Evolutionary conservation across 1,140 invertebrate species (phyloP).

Genomic region (Lithobius niger): DNA sequence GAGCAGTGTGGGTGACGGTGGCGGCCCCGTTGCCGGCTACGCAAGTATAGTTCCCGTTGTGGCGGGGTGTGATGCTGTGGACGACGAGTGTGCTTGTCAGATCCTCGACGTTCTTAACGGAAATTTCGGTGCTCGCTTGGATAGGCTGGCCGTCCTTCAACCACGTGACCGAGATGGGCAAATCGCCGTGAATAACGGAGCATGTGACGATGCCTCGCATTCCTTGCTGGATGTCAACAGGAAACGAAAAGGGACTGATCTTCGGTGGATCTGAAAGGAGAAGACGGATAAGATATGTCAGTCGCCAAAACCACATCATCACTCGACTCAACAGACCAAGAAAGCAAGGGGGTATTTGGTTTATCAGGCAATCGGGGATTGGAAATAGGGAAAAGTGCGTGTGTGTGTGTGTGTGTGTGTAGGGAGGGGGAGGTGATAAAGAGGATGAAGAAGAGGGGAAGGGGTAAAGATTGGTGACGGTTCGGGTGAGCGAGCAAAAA

Average conservation of each 20-base stretch:
- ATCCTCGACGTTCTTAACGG: slow-evolving; percentile 56
- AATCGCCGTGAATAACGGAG: slow-evolving; percentile 84
- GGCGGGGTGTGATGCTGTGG: slow-evolving; percentile 39
- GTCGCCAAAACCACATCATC: too few species aligned
- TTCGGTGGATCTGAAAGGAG: slow-evolving; percentile 34
- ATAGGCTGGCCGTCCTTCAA: slow-evolving; percentile 52
- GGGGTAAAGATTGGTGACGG: too few species aligned
- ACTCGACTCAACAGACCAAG: too few species aligned
- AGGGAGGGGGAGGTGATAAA: too few species aligned
- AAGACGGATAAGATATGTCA: too few species aligned
- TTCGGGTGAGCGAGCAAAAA: too few species aligned
- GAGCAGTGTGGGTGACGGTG: slow-evolving; percentile 28
- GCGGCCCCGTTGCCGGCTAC: slow-evolving; percentile 43
- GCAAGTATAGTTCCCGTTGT: slow-evolving; percentile 68
- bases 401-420: too few species aligned
- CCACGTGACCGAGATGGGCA: slow-evolving; percentile 73
- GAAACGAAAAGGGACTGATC: slow-evolving; percentile 34
- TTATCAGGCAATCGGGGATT: too few species aligned
- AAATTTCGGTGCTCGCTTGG: slow-evolving; percentile 34
- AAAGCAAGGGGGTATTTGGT: too few species aligned
- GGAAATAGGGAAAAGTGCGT: too few species aligned
- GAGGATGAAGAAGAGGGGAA: too few species aligned
- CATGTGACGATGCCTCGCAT: slow-evolving; percentile 55
- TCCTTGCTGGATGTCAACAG: slow-evolving; percentile 30
- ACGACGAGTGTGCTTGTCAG: slow-evolving; percentile 80